These are phyloP conservation scores for Hyposmocoma kahamanoa DNA, from an alignment of 1,140 invertebrate genomes.

Conservation along the genomic window DNA sequence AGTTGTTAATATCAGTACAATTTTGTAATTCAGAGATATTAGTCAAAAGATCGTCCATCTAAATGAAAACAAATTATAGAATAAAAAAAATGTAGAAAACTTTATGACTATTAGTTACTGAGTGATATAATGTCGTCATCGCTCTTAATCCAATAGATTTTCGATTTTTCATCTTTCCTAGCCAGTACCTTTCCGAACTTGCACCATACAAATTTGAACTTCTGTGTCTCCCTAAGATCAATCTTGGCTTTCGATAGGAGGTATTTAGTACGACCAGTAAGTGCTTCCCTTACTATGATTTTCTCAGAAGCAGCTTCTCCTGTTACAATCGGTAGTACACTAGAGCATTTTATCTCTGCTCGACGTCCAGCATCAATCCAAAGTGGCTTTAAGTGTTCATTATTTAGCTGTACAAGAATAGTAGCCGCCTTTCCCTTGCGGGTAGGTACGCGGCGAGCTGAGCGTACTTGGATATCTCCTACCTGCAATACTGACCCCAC, in stretches of 20 bases:
- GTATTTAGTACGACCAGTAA: neutral
- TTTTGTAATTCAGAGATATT: slow-evolving; percentile 1
- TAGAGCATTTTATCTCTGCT: neutral
- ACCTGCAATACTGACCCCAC: neutral
- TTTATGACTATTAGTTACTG: neutral
- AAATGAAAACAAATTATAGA: neutral
- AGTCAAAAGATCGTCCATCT: neutral
- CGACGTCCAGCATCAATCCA: neutral
- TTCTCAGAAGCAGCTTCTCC: neutral
- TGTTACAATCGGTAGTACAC: neutral
- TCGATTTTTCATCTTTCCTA: neutral
- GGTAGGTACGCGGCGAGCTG: slow-evolving; percentile 5
- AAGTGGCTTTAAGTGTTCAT: neutral
- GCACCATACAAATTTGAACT: slow-evolving; percentile 7
- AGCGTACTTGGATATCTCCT: neutral
- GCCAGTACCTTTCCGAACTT: slow-evolving; percentile 4
- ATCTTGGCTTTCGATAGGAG: slow-evolving; percentile 1
- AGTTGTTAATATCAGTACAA: slow-evolving; percentile 3
- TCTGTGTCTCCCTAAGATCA: slow-evolving; percentile 1
- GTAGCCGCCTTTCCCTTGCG: neutral
- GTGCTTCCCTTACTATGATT: neutral
- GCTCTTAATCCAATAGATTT: neutral
- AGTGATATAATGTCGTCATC: neutral
- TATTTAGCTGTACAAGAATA: neutral
- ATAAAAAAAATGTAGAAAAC: neutral